These are phyloP conservation scores for Oophaga pumilio DNA, from an alignment of 2,113 vertebrate genomes.

Conservation along the genomic window DNA sequence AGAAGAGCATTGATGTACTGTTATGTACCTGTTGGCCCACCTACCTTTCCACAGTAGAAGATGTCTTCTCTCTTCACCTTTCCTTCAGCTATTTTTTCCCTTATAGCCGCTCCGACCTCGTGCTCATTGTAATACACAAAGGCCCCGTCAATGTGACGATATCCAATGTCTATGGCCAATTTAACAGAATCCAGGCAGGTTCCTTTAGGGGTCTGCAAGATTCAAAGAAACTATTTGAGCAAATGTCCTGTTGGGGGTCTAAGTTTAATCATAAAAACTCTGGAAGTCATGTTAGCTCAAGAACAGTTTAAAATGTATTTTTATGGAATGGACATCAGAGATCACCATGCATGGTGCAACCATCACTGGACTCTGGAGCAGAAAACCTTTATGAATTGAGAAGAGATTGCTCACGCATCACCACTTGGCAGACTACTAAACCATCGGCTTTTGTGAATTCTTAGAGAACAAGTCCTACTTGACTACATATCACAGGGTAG, in stretches of 20 bases:
- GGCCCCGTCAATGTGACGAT: slow-evolving; percentile 90
- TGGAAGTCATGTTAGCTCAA: background rate
- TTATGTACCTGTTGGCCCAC: background rate
- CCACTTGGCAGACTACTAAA: too few relatives aligned
- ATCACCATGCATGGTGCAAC: background rate
- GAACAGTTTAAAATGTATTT: background rate
- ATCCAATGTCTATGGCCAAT: slow-evolving; percentile 84
- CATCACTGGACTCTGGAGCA: too few relatives aligned
- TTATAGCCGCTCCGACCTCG: slow-evolving; percentile 88
- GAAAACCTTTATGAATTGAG: too few relatives aligned
- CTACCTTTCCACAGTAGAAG: slow-evolving; percentile 94
- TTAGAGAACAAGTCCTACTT: too few relatives aligned
- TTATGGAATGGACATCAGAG: background rate
- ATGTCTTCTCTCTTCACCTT: slow-evolving; percentile 86
- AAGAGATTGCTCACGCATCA: too few relatives aligned
- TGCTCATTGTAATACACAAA: slow-evolving; percentile 86
- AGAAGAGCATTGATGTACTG: background rate
- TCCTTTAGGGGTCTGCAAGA: slow-evolving; percentile 77
- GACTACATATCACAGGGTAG: too few relatives aligned
- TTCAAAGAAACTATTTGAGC: background rate
- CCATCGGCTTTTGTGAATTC: too few relatives aligned
- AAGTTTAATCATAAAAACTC: background rate
- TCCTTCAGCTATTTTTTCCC: slow-evolving; percentile 87
- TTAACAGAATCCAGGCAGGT: slow-evolving; percentile 77
- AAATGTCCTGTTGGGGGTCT: background rate